Percentiles rank a stretch among this genome's conserved stretches.
These are phyloP conservation scores for Nothocercus julius DNA, from an alignment of 2,113 vertebrate species.

Conservation along the genomic window DNA sequence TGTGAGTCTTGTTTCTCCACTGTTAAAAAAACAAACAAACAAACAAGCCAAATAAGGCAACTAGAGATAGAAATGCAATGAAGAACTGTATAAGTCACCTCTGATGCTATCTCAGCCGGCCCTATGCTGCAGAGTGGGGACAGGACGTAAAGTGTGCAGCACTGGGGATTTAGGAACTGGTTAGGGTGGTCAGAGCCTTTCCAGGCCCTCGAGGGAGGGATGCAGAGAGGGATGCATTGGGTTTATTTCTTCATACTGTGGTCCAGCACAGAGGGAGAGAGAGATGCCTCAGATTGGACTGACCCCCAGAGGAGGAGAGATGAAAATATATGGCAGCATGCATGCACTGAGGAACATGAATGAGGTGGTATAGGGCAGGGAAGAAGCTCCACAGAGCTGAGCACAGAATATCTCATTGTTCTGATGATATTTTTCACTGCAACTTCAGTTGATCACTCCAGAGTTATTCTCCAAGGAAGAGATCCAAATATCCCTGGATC, in stretches of 20 bases:
- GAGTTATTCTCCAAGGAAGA: conserved; percentile 83
- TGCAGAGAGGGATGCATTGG: not conserved
- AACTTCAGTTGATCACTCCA: conserved; percentile 88
- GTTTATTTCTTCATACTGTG: not conserved
- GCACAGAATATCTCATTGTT: not conserved
- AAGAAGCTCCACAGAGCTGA: not conserved
- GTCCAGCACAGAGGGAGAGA: not conserved
- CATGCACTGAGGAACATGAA: not conserved
- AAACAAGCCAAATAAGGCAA: not conserved
- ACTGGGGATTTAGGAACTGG: not conserved
- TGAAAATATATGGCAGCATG: not conserved
- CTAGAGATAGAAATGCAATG: not conserved
- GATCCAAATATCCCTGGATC: conserved; percentile 85
- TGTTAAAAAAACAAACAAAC: not conserved
- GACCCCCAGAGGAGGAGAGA: not conserved
- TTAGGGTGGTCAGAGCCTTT: not conserved
- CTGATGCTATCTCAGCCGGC: not conserved
- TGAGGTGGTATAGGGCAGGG: fast-evolving
- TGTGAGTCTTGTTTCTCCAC: conserved; percentile 79
- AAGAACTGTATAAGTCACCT: not conserved
- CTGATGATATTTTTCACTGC: not conserved
- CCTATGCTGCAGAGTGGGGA: not conserved
- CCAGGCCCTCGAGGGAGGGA: not conserved
- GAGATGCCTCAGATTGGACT: not conserved
- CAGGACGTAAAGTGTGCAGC: not conserved